Base-by-base conservation (phyloP, 2,797 vertebrate species). In the Luscinia megarhynchos region DNA sequence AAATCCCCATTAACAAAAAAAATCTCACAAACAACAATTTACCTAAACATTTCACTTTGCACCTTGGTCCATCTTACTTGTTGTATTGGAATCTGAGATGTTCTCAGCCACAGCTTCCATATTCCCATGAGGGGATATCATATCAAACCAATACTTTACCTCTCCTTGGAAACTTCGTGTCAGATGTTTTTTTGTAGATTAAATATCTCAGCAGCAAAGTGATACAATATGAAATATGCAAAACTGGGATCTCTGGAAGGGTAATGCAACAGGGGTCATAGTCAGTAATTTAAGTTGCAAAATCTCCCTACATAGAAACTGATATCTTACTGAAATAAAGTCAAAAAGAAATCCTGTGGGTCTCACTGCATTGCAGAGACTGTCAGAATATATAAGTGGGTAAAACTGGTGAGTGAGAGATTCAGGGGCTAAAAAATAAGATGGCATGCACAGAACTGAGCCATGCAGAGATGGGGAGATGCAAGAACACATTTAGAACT, bases 351-450 rank as follows among this genome's bases (percentile, higher is more conserved):
- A 66, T 57, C 19, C 40, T 15, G 8, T 8, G 6, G 12, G 43
- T 88, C 51, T 70, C 55, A 36, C 74, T 90, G 29, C 32, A 6
- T 76, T 82, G 50, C 69, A 55, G 67, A 75, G 27, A 26, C 57
- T 51, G 30, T 48, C 9, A 11, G 46, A 77, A 45, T 61, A 30
- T 3, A 0, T 36, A 46, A 38, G 34, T 34, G 34, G 34, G 34
- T 34, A 34, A 40, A 87, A 79, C 21, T 38, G 23, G 12, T 53
- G 32, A 55, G 36, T 4, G 40, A 76, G 51, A 19, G 36, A 48
- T 24, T 40, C 0, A 0, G 4, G 8, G 45, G 54, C 41, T 50
- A 11, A 81, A 62, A 80, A 61, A 6, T 59, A 41, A 22, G 38
- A 18, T 43, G 43, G 4, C 24, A 16, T 36, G 40, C 29, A 9